Evolutionary conservation across 2,113 vertebrate genomes (phyloP).

Genomic region (Plotosus lineatus): DNA sequence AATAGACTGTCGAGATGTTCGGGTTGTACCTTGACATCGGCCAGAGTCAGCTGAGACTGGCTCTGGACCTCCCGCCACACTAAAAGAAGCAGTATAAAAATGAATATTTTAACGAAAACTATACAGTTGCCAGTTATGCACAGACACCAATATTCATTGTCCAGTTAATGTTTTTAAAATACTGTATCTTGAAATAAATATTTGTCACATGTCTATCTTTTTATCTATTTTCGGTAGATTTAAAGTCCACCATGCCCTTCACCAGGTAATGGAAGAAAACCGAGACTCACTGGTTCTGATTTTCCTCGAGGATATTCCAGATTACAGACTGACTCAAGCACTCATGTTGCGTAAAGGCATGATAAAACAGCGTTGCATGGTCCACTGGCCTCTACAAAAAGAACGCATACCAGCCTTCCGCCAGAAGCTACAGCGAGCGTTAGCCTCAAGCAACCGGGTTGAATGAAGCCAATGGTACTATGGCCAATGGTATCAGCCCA

Average conservation of each 20-base stretch:
- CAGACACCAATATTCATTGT: background rate
- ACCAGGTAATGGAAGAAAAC: conserved; percentile 88
- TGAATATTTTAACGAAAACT: too few species aligned
- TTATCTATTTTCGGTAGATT: conserved; percentile 72
- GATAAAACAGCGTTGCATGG: conserved; percentile 82
- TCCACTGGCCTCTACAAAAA: conserved; percentile 86
- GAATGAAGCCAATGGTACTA: background rate
- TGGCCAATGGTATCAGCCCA: too few species aligned
- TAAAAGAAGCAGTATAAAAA: too few species aligned
- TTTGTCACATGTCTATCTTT: background rate
- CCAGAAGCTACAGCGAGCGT: conserved; percentile 83
- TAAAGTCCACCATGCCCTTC: conserved; percentile 85
- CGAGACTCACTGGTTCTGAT: conserved; percentile 88
- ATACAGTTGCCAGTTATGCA: background rate
- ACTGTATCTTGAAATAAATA: background rate
- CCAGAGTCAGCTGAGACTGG: too few species aligned
- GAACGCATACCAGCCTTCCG: conserved; percentile 82
- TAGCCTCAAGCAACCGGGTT: conserved; percentile 78
- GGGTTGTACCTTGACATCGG: too few species aligned
- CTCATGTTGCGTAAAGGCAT: conserved; percentile 89
- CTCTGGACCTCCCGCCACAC: too few species aligned
- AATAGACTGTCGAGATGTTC: too few species aligned
- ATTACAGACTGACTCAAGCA: conserved; percentile 82
- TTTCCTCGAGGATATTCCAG: conserved; percentile 87
- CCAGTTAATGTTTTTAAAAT: background rate